A percentile compares a stretch with the other conserved stretches of the same genome.
Evolutionary conservation across 2,113 vertebrate species (phyloP).

Genomic region (Corythornis cristatus): DNA sequence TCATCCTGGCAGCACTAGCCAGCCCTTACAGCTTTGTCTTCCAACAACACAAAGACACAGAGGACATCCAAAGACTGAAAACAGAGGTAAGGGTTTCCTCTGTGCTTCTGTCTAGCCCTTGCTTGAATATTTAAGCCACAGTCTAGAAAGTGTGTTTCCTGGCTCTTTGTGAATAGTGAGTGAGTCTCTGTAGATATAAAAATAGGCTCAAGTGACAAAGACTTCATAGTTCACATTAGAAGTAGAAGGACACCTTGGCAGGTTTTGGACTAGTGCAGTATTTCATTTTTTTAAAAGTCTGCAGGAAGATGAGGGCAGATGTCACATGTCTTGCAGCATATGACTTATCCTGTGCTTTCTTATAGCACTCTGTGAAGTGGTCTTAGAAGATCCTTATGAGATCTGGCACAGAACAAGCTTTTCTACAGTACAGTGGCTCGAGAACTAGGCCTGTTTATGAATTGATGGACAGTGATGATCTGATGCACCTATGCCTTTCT

Average conservation of each 20-base stretch:
- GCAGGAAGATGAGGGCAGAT: not conserved
- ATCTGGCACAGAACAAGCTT: not conserved
- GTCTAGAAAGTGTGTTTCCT: not conserved
- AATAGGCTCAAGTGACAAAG: not conserved
- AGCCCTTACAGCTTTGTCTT: not conserved
- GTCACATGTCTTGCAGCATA: accelerated
- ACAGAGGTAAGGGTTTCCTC: not conserved
- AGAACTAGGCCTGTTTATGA: not conserved
- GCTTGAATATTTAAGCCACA: not conserved
- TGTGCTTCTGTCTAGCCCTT: not conserved
- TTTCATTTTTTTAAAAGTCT: not conserved
- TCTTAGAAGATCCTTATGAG: not conserved
- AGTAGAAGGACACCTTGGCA: not conserved
- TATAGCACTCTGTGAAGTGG: accelerated
- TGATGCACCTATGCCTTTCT: not conserved
- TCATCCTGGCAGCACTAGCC: not conserved
- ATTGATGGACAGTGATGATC: not conserved
- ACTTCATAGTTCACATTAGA: not conserved
- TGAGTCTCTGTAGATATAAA: not conserved
- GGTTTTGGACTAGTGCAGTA: not conserved
- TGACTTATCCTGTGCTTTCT: no score
- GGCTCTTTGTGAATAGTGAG: not conserved
- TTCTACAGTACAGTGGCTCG: not conserved
- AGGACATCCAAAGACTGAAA: not conserved
- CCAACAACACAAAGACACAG: not conserved